Conservation (phyloP, 2,888 invertebrate species). For the Stenotaenia linearis region DNA sequence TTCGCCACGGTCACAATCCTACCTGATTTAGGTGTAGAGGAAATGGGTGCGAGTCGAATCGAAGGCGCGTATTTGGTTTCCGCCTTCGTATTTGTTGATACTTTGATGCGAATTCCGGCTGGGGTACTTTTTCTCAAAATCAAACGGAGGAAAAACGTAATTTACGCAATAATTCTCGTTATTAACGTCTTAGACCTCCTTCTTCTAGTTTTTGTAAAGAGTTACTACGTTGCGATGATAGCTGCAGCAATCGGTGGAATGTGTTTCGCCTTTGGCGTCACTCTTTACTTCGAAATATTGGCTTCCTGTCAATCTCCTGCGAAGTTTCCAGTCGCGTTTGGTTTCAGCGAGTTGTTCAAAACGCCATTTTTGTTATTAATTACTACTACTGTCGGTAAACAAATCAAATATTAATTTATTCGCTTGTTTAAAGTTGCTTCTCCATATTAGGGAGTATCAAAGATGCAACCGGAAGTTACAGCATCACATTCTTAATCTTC, state of each 20-base stretch:
- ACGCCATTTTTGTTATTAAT: not conserved
- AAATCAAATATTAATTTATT: no score
- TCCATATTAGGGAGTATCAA: not conserved
- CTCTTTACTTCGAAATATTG: conserved; percentile 27
- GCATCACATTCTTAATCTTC: not conserved
- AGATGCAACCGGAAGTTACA: conserved; percentile 3
- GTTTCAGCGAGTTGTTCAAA: conserved; percentile 28
- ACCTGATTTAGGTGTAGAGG: conserved; percentile 4
- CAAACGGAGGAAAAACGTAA: not conserved
- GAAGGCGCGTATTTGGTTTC: conserved; percentile 24
- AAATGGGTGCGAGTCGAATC: not conserved
- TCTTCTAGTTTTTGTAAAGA: not conserved
- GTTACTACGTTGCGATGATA: not conserved
- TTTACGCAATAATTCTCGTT: not conserved
- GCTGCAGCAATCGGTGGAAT: not conserved
- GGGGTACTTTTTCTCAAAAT: not conserved
- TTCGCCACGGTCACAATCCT: not conserved
- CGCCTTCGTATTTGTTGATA: not conserved
- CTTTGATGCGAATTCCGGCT: not conserved
- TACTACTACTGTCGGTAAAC: conserved; percentile 2
- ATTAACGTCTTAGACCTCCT: not conserved
- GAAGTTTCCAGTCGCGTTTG: not conserved
- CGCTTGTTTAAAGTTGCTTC: no score
- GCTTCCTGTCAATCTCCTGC: not conserved
- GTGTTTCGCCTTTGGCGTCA: not conserved